Evolutionary conservation across 1,140 invertebrate genomes (phyloP), one percentile per base, ranked within the genome.

Genomic region (Stegodyphus dumicola): DNA sequence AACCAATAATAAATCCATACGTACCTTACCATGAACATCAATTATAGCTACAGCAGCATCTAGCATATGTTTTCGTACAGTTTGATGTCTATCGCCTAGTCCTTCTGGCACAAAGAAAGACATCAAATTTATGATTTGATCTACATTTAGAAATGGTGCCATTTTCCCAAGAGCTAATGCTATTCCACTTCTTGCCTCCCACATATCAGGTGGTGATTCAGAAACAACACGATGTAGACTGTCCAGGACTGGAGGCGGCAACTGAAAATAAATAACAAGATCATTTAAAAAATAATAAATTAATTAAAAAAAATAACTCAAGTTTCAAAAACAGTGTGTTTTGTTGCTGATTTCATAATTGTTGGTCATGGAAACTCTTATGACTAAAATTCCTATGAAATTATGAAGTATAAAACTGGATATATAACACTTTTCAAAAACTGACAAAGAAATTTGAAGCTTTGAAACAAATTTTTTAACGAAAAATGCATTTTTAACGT

Each of bases 1-100:
- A 33, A 3, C 33, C 33, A 33, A 33, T 33, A 33, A 33, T 33
- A 33, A 33, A 33, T 33, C 33, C 33, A 33, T 15, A 15, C 49
- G 77, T 69, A 88, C 83, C 18, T 88, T 87, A 54, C 98, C 98
- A 92, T 99, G 97, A 70, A 95, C 91, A 90, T 98, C 95, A 2
- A 99, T 95, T 76, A 96, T 93, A 76, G 94, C 94, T 85, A 99
- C 93, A n/a, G 97, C 97, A 53, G 98, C 97, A 85, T 94, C 94
- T 70, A 99, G 92, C 97, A 99, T 99, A 90, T 96, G 94, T 49
- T 93, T 94, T 33, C 96, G 92, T 6, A 99, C 98, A 17, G 93
- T 92, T 87, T 94, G 92, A 90, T 94, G 93, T 18, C 97, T 92
- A 92, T 99, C 98, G 6, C 94, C 94, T 6, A 99, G 92, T 2